Evolutionary conservation across 2,113 vertebrate genomes (phyloP).

Genomic region (Megaceryle maxima): DNA sequence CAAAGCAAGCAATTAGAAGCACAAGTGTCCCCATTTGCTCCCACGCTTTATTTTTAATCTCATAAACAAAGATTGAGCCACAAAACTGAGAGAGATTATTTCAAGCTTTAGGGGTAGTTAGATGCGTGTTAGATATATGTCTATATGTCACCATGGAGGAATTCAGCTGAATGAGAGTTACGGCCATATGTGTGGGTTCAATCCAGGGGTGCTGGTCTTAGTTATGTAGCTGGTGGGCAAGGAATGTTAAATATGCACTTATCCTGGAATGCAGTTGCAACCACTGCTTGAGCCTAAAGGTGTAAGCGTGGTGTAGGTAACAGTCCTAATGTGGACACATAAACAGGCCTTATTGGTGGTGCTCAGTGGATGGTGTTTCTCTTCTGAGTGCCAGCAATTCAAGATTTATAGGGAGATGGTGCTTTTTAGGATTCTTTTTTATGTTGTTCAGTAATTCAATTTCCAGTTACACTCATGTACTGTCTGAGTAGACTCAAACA

Average conservation of each 20-base stretch:
- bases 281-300: not conserved
- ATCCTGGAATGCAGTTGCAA: not conserved
- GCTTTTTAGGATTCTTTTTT: not conserved
- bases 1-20: constrained; percentile 28
- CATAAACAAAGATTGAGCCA: not conserved
- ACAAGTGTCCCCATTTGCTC: not conserved
- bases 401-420: not conserved
- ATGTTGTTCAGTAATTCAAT: not conserved
- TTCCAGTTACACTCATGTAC: not conserved
- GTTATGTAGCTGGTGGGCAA: not conserved
- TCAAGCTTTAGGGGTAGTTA: not conserved
- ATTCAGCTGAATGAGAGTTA: not conserved
- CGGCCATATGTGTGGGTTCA: not conserved
- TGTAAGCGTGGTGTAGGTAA: not conserved
- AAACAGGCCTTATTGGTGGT: not conserved
- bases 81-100: not conserved
- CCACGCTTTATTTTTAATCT: not conserved
- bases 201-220: not conserved
- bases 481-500: not conserved
- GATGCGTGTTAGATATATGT: not conserved
- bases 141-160: not conserved
- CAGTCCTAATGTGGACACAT: not conserved
- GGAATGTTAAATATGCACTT: not conserved
- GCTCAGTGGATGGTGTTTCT: not conserved
- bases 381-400: not conserved